A percentile compares a stretch with the other conserved stretches of the same genome.
Conservation (phyloP, 2,888 invertebrate genomes). For the Apeira syringaria region DNA sequence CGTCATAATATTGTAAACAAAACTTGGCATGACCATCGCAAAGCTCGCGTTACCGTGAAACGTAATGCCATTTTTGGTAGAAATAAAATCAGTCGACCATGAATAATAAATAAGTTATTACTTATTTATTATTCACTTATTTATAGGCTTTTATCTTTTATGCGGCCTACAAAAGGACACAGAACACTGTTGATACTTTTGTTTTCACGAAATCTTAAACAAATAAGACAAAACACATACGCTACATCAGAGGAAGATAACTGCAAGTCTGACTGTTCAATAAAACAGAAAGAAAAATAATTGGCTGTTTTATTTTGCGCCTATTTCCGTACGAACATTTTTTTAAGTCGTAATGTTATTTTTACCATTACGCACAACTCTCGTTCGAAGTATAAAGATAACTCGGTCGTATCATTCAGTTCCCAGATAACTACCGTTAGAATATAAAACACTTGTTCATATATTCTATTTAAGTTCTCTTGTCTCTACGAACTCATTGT, state of each 20-base stretch:
- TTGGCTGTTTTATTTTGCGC: slow-evolving; percentile 9
- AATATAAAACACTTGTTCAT: slow-evolving; percentile 33
- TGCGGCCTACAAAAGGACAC: too few species aligned
- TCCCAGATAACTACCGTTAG: slow-evolving; percentile 9
- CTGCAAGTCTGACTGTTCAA: neutral
- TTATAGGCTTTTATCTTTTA: too few species aligned
- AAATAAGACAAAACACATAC: neutral
- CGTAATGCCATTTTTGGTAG: slow-evolving; percentile 8
- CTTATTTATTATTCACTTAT: too few species aligned
- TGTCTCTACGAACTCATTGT: slow-evolving; percentile 1
- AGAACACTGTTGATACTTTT: too few species aligned
- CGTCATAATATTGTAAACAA: slow-evolving; percentile 45
- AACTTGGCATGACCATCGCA: slow-evolving; percentile 34
- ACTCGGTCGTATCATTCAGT: slow-evolving; percentile 26
- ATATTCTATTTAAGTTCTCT: slow-evolving; percentile 13
- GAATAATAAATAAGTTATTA: too few species aligned
- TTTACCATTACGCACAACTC: slow-evolving; percentile 5
- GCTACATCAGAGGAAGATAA: neutral
- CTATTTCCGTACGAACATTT: slow-evolving; percentile 12
- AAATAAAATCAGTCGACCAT: neutral
- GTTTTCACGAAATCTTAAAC: too few species aligned
- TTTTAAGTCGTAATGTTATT: slow-evolving; percentile 5
- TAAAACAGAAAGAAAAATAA: slow-evolving; percentile 9
- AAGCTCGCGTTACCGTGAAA: slow-evolving; percentile 20
- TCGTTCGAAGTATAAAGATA: slow-evolving; percentile 1